Percentiles rank a stretch among this genome's conserved stretches.
phyloP scores from a whole-genome alignment of 1,140 invertebrate genomes.

The Neoseiulus cucumeris region DNA sequence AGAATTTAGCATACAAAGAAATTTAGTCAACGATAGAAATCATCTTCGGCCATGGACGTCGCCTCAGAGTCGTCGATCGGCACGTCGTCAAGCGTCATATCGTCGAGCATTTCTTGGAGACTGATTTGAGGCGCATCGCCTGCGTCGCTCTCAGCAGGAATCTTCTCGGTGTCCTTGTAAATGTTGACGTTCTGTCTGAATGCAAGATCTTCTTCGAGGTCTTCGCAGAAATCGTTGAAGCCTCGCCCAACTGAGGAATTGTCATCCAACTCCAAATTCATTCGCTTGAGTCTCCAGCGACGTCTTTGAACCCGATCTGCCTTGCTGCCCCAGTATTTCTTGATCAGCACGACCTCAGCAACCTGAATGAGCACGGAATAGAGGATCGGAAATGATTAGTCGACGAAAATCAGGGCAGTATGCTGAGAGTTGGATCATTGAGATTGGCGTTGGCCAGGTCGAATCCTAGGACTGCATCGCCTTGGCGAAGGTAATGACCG shows the following conservation, averaged over 20 bases:
- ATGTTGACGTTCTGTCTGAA: slow-evolving; percentile 82
- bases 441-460: slow-evolving; percentile 16
- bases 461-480: slow-evolving; percentile 77
- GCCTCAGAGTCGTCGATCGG: background rate
- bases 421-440: background rate
- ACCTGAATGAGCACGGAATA: slow-evolving; percentile 29
- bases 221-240: slow-evolving; percentile 86
- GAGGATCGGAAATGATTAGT: slow-evolving; percentile 13
- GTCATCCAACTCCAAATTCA: slow-evolving; percentile 39
- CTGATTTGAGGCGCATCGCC: slow-evolving; percentile 56
- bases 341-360: slow-evolving; percentile 79
- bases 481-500: slow-evolving; percentile 74
- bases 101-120: slow-evolving; percentile 93
- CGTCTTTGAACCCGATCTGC: slow-evolving; percentile 45
- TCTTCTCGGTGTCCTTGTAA: slow-evolving; percentile 37
- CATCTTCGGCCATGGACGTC: background rate
- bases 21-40: background rate
- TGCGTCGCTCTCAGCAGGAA: slow-evolving; percentile 37
- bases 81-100: slow-evolving; percentile 35
- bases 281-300: slow-evolving; percentile 78
- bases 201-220: slow-evolving; percentile 81
- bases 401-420: background rate
- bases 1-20: background rate
- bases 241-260: slow-evolving; percentile 40
- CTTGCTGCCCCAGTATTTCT: slow-evolving; percentile 67